phyloP scores from a whole-genome alignment of 1,140 invertebrate species.

The Antheraea pernyi region DNA sequence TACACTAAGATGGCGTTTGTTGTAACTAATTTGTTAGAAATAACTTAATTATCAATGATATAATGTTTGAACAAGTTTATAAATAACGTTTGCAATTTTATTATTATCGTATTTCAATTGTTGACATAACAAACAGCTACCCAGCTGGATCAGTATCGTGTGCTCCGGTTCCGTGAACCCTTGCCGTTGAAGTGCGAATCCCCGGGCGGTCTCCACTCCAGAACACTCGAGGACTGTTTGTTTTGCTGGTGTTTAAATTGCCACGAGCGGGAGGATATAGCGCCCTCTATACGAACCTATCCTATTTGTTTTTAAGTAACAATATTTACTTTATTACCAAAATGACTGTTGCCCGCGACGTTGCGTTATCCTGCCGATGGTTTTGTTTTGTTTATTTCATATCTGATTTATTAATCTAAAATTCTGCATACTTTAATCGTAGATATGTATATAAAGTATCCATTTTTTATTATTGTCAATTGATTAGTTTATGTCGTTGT shows the following conservation, averaged over 20 bases:
- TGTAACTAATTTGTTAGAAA: not conserved
- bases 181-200: conserved; percentile 54
- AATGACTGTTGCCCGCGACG: too few species aligned
- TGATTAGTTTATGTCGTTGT: too few species aligned
- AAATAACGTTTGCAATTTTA: not conserved
- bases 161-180: conserved; percentile 45
- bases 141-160: conserved; percentile 1
- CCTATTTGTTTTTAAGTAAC: not conserved
- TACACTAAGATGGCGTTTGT: too few species aligned
- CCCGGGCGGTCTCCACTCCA: conserved; percentile 53
- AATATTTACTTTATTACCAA: not conserved
- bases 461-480: too few species aligned
- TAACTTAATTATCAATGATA: conserved; percentile 9
- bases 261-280: conserved; percentile 18
- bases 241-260: conserved; percentile 64
- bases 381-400: too few species aligned
- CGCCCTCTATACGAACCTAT: not conserved
- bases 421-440: too few species aligned
- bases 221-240: conserved; percentile 54
- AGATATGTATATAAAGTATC: too few species aligned
- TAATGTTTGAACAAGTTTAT: not conserved
- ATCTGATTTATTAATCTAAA: too few species aligned
- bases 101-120: not conserved
- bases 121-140: not conserved
- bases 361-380: too few species aligned